These are phyloP conservation scores for Varanus komodoensis DNA, from an alignment of 2,113 vertebrate species.

Conservation along the genomic window DNA sequence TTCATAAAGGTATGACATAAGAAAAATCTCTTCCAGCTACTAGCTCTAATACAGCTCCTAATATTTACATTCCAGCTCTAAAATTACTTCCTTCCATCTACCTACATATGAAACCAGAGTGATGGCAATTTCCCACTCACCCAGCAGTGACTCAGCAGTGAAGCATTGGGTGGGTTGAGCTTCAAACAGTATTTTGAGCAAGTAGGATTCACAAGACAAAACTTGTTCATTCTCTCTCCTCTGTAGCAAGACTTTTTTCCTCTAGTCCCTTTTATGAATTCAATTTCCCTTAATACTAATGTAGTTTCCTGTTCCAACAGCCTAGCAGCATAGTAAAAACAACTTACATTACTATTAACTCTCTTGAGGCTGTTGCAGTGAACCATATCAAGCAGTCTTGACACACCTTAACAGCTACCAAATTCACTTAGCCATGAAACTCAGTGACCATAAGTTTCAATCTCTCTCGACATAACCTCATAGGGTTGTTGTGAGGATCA, in stretches of 20 bases:
- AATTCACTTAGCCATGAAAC: too few relatives aligned
- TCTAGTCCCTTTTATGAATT: conserved; percentile 23
- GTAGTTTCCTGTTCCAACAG: conserved; percentile 30
- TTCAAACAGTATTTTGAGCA: conserved; percentile 61
- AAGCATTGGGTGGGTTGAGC: conserved; percentile 29
- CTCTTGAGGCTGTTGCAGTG: neutral
- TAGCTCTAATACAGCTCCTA: conserved; percentile 11
- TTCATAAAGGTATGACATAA: neutral
- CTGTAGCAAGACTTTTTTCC: conserved; percentile 30
- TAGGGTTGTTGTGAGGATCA: too few relatives aligned
- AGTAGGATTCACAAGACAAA: conserved; percentile 58
- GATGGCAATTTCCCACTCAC: conserved; percentile 45
- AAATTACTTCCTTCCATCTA: conserved; percentile 44
- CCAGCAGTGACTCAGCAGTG: conserved; percentile 55
- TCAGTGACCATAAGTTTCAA: too few relatives aligned
- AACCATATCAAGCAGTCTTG: neutral
- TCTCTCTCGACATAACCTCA: too few relatives aligned
- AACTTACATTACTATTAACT: neutral
- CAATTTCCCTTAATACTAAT: conserved; percentile 30
- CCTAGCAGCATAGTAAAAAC: conserved; percentile 4
- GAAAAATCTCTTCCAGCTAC: conserved; percentile 1
- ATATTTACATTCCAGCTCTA: conserved; percentile 23
- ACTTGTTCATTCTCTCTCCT: neutral
- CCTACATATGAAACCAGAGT: fast-evolving
- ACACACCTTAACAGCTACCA: too few relatives aligned